These are phyloP conservation scores for Phaenicophaeus curvirostris DNA, from an alignment of 2,797 vertebrate genomes.

Conservation along the genomic window DNA sequence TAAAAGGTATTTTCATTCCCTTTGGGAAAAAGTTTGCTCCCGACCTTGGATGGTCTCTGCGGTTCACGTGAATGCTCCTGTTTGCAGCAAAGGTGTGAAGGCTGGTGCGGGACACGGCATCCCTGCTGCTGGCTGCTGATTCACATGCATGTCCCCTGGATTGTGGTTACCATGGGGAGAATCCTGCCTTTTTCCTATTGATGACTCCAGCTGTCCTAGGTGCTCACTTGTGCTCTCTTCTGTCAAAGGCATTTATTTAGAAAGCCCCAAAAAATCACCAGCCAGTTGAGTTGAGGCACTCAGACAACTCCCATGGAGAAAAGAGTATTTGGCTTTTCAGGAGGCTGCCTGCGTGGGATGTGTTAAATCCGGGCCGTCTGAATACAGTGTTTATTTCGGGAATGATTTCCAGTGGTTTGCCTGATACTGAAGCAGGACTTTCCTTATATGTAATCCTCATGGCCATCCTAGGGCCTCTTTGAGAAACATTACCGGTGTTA, in stretches of 20 bases:
- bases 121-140: not conserved
- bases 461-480: not conserved
- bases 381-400: not conserved
- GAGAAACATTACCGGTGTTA: not conserved
- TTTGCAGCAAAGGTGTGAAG: not conserved
- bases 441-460: not conserved
- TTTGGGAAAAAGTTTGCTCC: not conserved
- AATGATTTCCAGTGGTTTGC: not conserved
- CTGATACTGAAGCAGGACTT: not conserved
- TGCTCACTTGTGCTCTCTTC: not conserved
- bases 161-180: not conserved
- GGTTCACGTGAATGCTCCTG: not conserved
- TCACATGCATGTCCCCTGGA: not conserved
- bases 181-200: not conserved
- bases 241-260: not conserved
- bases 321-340: constrained; percentile 18
- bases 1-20: not conserved
- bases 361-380: not conserved
- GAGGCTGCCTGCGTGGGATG: not conserved
- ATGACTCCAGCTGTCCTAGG: not conserved
- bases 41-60: fast-evolving
- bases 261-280: not conserved
- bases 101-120: fast-evolving
- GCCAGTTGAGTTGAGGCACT: not conserved
- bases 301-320: not conserved